Base-by-base conservation (phyloP, 2,113 vertebrate species). In the Apeltes quadracus region DNA sequence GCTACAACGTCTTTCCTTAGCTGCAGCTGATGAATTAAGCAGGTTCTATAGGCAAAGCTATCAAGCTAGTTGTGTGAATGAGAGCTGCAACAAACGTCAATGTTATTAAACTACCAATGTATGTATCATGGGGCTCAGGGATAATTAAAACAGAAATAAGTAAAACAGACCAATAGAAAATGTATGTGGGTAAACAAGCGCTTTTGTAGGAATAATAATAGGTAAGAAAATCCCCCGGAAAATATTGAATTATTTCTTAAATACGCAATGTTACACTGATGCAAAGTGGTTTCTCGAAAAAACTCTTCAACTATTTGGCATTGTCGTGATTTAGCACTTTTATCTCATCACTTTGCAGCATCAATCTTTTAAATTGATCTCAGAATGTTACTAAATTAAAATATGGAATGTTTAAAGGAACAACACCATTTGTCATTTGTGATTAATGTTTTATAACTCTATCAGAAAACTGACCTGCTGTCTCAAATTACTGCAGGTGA, bases 401-500 rank as follows among this genome's bases (percentile, higher is more conserved):
- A 5, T n/a, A 13, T 34, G 25, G 20, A 43, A 78, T 20, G 32
- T 43, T 61, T 69, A 11, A 69, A 70, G 55, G 25, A 67, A 61
- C 46, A 62, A 38, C 2, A 14, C 23, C 41, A n/a, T n/a, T n/a
- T n/a, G n/a, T 39, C 50, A 75, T 78, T 57, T 78, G 78, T 84
- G 75, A 91, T 92, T 91, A 93, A 91, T 88, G 79, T 87, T 91
- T 84, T 84, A 91, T 81, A 90, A 83, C 85, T 93, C 89, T 91
- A 90, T 94, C 88, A 89, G 78, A 82, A 84, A 93, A 87, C 83
- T 93, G 93, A 95, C 93, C 93, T 89, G 91, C 93, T 92, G 88
- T 93, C 90, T 89, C 89, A 93, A 94, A 94, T 95, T 95, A 94
- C 91, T 90, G 87, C 89, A 94, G 92, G 93, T 92, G 90, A 94